A percentile compares a stretch with the other conserved stretches of the same genome.
Conservation (phyloP, 2,113 vertebrate genomes). For the Camelus bactrianus region DNA sequence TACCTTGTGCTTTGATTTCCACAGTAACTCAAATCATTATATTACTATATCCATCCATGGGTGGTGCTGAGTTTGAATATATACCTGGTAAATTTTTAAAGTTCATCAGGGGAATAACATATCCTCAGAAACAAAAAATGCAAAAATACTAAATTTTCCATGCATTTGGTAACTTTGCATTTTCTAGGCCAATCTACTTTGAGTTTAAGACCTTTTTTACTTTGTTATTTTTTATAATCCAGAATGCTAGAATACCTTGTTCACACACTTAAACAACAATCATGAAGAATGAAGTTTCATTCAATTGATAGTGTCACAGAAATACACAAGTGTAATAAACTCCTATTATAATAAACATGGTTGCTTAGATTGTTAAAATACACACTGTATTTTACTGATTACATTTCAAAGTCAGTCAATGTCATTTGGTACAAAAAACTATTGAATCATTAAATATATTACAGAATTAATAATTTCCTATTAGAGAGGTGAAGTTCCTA, state of each 20-base stretch:
- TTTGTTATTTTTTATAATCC: not conserved
- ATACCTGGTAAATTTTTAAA: not conserved
- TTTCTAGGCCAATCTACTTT: not conserved
- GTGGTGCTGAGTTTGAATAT: not conserved
- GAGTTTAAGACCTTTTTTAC: not conserved
- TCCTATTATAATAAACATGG: not conserved
- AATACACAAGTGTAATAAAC: not conserved
- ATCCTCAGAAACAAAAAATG: not conserved
- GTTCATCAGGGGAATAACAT: not conserved
- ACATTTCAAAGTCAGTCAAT: not conserved
- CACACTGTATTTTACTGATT: not conserved
- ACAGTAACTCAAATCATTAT: not conserved
- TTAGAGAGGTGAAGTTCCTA: not conserved
- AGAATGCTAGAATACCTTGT: not conserved
- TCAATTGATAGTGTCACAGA: not conserved
- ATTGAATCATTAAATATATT: not conserved
- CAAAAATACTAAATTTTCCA: not conserved
- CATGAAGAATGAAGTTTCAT: not conserved
- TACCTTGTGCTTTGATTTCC: not conserved
- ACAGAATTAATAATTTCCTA: not conserved
- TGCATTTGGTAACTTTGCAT: not conserved
- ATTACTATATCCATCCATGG: not conserved
- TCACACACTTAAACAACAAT: not conserved
- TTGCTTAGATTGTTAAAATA: conserved; percentile 33
- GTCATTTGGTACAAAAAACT: not conserved